Evolutionary conservation across 2,888 invertebrate genomes (phyloP).

Genomic region (Macropis europaea): DNA sequence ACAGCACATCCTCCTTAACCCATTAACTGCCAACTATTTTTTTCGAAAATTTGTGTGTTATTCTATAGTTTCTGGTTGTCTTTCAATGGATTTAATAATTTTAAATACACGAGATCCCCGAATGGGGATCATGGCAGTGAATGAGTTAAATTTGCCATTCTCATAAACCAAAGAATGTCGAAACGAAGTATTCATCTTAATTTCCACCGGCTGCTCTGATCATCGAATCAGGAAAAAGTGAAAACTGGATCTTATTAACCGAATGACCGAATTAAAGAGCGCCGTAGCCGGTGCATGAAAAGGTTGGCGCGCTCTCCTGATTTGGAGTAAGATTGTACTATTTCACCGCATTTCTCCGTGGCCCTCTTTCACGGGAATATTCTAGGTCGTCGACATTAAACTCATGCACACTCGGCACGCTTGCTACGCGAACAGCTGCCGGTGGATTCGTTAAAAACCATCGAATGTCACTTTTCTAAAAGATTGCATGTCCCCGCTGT

Average conservation of each 20-base stretch:
- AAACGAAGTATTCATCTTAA: too few species aligned
- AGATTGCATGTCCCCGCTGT: constrained; percentile 1
- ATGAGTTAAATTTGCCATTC: too few species aligned
- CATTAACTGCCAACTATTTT: too few species aligned
- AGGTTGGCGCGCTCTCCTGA: neutral
- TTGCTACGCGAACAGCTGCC: constrained; percentile 10
- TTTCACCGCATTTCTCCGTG: constrained; percentile 37
- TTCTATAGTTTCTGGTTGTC: too few species aligned
- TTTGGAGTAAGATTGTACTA: constrained; percentile 10
- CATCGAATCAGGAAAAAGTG: too few species aligned
- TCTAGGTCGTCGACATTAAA: constrained; percentile 38
- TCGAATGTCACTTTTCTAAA: constrained; percentile 20
- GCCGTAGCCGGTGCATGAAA: neutral
- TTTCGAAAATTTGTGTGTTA: too few species aligned
- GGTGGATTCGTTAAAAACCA: constrained; percentile 2
- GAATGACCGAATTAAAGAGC: neutral
- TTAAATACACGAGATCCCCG: too few species aligned
- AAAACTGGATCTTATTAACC: neutral
- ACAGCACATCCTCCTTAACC: too few species aligned
- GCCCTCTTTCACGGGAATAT: constrained; percentile 18
- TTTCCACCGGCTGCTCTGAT: too few species aligned
- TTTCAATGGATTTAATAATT: too few species aligned
- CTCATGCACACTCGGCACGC: constrained; percentile 6
- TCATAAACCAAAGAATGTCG: too few species aligned
- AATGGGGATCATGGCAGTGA: too few species aligned